Evolutionary conservation across 2,797 vertebrate species (phyloP), one percentile per base, ranked within the genome.

Genomic region (Pseudochromis fuscus): DNA sequence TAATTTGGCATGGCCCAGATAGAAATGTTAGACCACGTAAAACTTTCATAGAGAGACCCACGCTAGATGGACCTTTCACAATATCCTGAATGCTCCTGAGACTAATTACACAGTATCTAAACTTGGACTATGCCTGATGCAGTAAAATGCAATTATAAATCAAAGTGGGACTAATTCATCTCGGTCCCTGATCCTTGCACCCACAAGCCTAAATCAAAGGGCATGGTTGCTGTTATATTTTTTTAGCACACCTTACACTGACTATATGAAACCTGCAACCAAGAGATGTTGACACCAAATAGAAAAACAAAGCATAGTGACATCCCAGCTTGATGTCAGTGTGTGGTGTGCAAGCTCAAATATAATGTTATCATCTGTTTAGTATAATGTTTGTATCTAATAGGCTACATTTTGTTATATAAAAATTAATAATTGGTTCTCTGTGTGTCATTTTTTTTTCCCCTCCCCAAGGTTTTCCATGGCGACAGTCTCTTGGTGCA

Each of bases 381-480:
- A 35, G n/a, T n/a, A 38, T 38, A 15, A 21, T 46, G 44, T 10
- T 46, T 46, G n/a, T 12, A 15, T 35, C 33, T 46, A 13, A n/a
- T n/a, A 23, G 44, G 7, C 5, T 38, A 19, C 5, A 38, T 63
- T 68, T 24, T 2, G 8, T n/a, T 27, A 38, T 35, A 35, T 13
- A 35, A 33, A 33, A 1, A 35, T 12, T 15, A 35, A 35, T 13
- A 13, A 35, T 33, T 2, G 15, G 4, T 10, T 35, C 5, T 35
- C 7, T 10, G 33, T 35, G 40, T 19, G 38, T 8, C 11, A 25
- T 50, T n/a, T 50, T 4, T 8, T 64, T 50, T 48, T 25, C 57
- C n/a, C 35, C 15, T 7, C 15, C 44, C 25, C 63, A 83, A 81
- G 75, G 38, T 40, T 90, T 61, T 24, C 37, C 55, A 89, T 89